phyloP scores from a whole-genome alignment of 2,113 vertebrate species.

The human region GRCh38 chr18:75637001-75637500 shows the following conservation, averaged over 20 bases:
- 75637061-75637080: background rate
- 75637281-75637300: background rate
- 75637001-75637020: accelerated
- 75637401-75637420: accelerated
- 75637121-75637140: background rate
- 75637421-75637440: background rate
- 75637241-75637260: background rate
- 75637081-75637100: background rate
- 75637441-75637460: background rate
- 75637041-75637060: background rate
- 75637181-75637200: too few relatives aligned
- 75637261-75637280: background rate
- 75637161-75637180: background rate
- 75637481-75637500: background rate
- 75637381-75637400: background rate
- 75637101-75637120: background rate
- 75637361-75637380: accelerated
- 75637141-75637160: too few relatives aligned
- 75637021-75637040: accelerated
- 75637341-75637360: background rate
- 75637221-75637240: background rate
- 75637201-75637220: background rate
- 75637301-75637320: background rate
- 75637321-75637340: accelerated
- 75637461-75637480: accelerated